Evolutionary conservation across 2,113 vertebrate species (phyloP), one percentile per base, ranked within the genome.

Genomic region (Nesogale talazaci): DNA sequence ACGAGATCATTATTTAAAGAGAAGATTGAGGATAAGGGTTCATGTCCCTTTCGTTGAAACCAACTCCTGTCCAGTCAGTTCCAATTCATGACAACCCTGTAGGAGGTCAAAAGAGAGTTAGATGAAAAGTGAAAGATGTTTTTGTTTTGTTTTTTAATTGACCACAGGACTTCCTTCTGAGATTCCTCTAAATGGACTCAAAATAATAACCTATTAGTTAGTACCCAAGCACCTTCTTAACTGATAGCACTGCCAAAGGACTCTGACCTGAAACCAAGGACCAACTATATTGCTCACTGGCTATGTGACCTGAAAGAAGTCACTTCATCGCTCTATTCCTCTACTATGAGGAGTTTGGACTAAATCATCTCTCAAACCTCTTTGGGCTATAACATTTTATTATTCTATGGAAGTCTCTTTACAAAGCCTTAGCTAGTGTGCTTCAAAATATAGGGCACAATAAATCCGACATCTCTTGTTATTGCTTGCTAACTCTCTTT

Each of bases 401-500:
- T 75, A 61, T 36, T 77, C 79, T 72, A 6, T 61, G 23, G 27
- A 77, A 88, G 22, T 83, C 59, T 88, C 81, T 95, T 85, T 76
- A 61, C 75, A 83, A 94, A 94, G 56, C 36, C 38, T 94, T 83
- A 81, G 86, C 76, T 90, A 63, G n/a, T 8, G 31, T 20, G 11
- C 56, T 92, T 94, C 86, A 94, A 91, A 80, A 93, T 27, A 59
- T 6, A 85, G 79, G 67, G 27, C 70, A 90, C 23, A 67, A 80
- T 88, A 86, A 93, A 90, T 86, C 70, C n/a, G 57, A 10, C 63
- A 63, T 86, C 56, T 91, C 90, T 56, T 84, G 56, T 79, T 88
- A 84, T 46, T 87, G 56, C 78, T 95, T 78, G 61, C 89, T 92
- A 77, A 74, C 74, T 93, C 46, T 89, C n/a, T 82, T 87, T 83